Base-by-base conservation (phyloP, 2,888 invertebrate genomes). In the Thalpophila matura region DNA sequence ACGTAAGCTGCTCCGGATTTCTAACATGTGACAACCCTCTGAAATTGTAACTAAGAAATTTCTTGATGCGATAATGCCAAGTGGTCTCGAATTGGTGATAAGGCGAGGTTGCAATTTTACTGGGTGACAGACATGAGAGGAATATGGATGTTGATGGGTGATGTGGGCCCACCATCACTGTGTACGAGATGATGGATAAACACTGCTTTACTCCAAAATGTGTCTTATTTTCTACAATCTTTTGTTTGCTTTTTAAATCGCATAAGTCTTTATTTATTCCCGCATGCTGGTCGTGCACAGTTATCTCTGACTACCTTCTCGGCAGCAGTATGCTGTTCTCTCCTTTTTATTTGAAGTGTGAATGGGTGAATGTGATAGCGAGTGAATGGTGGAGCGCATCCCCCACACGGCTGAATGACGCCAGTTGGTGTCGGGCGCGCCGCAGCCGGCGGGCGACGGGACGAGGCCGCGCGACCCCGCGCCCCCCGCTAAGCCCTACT, bases 1-100 rank as follows among this genome's bases (percentile, higher is more conserved):
- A 86, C 85, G 83, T 89, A 87, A 88, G 91, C 91, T 90, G 84
- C 86, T 82, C 88, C 84, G 64, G 68, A 85, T 87, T 89, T 86
- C 91, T 90, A 83, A 72, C 82, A 89, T 92, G 91, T 86, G 81
- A 77, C 72, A 75, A 78, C 87, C 88, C 86, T 84, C 71, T 90
- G 80, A 79, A 86, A 86, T 93, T 94, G 93, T 86, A 89, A 84
- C 87, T 76, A 61, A 62, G 37, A 67, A 68, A 63, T 38, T 67
- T 51, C 49, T 67, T 53, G 40, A 55, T 40, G 22, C 24, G 33
- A 43, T 47, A 24, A 46, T 43, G 53, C 50, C 45, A 9, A 24
- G 10, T 24, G 45, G 57, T 58, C 38, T 59, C 38, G 54, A 50
- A 61, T 54, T 76, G 72, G 68, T 50, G 47, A 40, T 47, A 40